These are phyloP conservation scores for Acestrorhynchus altus DNA, from an alignment of 2,797 vertebrate species.

Conservation along the genomic window DNA sequence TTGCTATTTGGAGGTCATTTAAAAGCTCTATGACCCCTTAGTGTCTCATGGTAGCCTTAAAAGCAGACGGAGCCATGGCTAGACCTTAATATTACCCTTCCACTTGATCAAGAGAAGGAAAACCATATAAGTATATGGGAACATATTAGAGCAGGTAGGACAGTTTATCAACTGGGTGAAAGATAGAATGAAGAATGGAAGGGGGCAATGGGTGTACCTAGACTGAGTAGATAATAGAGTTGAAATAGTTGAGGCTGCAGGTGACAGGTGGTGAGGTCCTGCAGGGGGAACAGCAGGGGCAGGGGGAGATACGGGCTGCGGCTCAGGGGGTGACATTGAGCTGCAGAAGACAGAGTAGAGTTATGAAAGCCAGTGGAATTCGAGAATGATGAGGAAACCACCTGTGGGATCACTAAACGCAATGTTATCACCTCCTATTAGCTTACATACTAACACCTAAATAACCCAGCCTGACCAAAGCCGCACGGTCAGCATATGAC, in stretches of 20 bases:
- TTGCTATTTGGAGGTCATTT: background rate
- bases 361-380: conserved; percentile 47
- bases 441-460: conserved; percentile 30
- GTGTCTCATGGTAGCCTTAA: background rate
- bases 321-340: conserved; percentile 52
- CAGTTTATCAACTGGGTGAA: background rate
- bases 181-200: background rate
- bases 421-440: conserved; percentile 19
- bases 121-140: background rate
- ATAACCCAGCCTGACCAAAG: conserved; percentile 23
- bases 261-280: conserved; percentile 73
- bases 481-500: background rate
- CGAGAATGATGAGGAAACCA: conserved; percentile 36
- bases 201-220: conserved; percentile 70
- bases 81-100: background rate
- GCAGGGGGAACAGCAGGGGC: conserved; percentile 63
- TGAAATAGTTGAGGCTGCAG: conserved; percentile 77
- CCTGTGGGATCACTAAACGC: conserved; percentile 27
- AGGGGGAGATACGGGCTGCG: conserved; percentile 51
- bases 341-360: conserved; percentile 75
- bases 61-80: background rate
- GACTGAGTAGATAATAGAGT: conserved; percentile 77
- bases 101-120: conserved; percentile 10
- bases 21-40: background rate
- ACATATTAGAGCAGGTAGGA: background rate